Conservation (phyloP, 2,797 vertebrate species). For the Carduelis carduelis region DNA sequence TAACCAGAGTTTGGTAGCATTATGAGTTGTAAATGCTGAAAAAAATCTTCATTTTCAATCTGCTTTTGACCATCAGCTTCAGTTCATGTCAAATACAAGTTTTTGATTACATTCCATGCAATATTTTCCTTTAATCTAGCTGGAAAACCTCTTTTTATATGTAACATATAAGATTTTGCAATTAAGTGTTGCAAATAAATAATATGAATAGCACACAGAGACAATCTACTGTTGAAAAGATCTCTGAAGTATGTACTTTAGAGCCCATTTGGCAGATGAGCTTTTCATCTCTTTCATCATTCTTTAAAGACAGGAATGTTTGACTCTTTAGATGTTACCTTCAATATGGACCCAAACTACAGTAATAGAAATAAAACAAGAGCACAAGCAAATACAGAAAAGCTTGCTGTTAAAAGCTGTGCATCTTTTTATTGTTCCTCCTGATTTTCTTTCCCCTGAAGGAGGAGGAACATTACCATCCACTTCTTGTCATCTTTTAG, state of each 20-base stretch:
- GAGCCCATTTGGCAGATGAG: background rate
- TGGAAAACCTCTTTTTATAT: background rate
- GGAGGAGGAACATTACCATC: background rate
- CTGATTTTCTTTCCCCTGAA: background rate
- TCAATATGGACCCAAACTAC: background rate
- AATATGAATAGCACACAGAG: background rate
- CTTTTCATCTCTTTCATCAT: background rate
- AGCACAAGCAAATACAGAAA: background rate
- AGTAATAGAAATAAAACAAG: background rate
- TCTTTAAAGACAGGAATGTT: background rate
- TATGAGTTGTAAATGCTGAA: background rate
- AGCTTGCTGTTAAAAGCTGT: background rate
- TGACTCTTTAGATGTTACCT: background rate
- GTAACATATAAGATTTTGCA: background rate
- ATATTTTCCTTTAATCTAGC: background rate
- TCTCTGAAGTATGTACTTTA: background rate
- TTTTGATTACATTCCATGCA: background rate
- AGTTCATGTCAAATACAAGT: background rate
- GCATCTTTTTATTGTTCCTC: background rate
- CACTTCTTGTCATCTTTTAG: background rate
- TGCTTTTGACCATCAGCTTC: background rate
- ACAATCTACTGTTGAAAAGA: background rate
- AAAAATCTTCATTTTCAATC: background rate
- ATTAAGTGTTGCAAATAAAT: background rate
- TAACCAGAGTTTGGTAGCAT: background rate